Evolutionary conservation across 2,113 vertebrate species (phyloP).

Genomic region (Thalassarche chlororhynchos): DNA sequence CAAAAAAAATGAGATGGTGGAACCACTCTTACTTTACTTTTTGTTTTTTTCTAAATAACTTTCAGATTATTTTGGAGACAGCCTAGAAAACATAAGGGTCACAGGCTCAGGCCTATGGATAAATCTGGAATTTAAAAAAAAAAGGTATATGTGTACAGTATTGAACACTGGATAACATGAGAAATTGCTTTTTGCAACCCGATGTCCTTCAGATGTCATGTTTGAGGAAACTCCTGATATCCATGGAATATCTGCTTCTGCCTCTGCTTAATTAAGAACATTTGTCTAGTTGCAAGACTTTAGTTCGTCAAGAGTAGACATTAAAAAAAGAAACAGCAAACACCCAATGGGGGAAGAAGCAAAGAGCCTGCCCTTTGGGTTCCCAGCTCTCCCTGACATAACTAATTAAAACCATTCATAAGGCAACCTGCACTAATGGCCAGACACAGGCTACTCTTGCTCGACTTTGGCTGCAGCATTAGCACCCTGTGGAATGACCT

Average conservation of each 20-base stretch:
- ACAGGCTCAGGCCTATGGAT: neutral
- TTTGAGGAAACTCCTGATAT: neutral
- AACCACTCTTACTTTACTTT: neutral
- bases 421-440: constrained; percentile 8
- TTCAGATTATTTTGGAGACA: neutral
- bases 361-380: neutral
- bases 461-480: neutral
- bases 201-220: neutral
- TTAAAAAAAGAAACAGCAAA: constrained; percentile 39
- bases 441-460: neutral
- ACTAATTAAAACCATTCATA: constrained; percentile 67
- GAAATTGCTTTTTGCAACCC: neutral
- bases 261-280: constrained; percentile 58
- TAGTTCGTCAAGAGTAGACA: constrained; percentile 8
- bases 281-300: constrained; percentile 28
- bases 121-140: neutral
- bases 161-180: neutral
- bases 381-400: neutral
- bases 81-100: neutral
- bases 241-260: neutral
- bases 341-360: neutral
- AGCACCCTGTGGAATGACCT: constrained; percentile 20
- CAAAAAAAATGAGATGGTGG: neutral
- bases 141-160: neutral
- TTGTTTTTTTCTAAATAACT: neutral